These are phyloP conservation scores for Amazona vittata DNA, from an alignment of 2,113 vertebrate genomes.

Conservation along the genomic window DNA sequence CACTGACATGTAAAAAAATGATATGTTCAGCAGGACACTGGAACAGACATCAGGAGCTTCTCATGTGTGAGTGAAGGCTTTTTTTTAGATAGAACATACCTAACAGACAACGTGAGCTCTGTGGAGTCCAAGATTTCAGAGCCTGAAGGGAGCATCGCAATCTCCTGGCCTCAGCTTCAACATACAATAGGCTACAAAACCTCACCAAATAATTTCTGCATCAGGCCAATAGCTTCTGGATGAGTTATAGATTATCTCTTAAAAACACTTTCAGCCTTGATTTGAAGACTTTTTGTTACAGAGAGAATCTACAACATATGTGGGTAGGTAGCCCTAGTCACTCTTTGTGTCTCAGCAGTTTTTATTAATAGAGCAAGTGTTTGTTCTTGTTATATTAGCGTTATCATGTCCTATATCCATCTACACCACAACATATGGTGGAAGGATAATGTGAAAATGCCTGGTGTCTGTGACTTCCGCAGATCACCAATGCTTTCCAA, in stretches of 20 bases:
- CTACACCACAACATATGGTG: neutral
- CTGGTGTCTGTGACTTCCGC: neutral
- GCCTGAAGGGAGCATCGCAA: neutral
- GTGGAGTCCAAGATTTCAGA: neutral
- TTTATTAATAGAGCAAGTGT: neutral
- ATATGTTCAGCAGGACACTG: neutral
- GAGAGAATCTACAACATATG: neutral
- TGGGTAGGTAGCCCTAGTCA: neutral
- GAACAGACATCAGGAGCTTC: neutral
- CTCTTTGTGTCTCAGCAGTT: neutral
- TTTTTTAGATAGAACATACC: neutral
- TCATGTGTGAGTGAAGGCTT: neutral
- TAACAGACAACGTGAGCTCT: neutral
- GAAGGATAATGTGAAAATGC: conserved; percentile 4
- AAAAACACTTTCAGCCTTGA: neutral
- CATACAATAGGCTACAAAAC: neutral
- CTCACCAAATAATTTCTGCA: neutral
- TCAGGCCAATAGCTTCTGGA: neutral
- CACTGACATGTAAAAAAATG: neutral
- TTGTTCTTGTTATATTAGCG: neutral
- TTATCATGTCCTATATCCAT: neutral
- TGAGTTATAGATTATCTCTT: neutral
- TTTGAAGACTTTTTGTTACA: conserved; percentile 13
- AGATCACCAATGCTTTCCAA: neutral
- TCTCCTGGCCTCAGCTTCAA: neutral